A percentile compares a stretch with the other conserved stretches of the same genome.
Conservation (phyloP, 30 jellyfish, hydroid and myxozoan genomes). For the Sanderia malayensis region DNA sequence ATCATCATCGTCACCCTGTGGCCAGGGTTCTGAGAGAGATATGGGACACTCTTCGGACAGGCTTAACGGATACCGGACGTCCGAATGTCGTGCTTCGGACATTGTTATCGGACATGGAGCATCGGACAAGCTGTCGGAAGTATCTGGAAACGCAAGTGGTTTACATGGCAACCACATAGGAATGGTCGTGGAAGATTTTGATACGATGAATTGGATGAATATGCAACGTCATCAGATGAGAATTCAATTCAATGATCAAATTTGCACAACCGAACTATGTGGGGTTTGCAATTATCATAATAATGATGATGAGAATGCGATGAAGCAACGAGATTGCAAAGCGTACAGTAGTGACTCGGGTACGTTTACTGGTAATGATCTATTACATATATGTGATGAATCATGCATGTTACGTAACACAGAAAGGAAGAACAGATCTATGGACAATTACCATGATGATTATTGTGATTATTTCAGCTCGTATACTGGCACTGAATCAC, state of each 20-base stretch:
- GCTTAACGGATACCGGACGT: background rate
- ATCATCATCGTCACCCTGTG: background rate
- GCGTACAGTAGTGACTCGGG: constrained; percentile 54
- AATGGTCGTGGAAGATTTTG: no score
- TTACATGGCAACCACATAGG: no score
- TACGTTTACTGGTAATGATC: constrained; percentile 49
- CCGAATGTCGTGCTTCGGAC: background rate
- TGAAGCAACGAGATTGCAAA: background rate
- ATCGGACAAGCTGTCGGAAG: background rate
- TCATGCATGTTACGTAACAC: no score
- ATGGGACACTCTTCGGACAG: background rate
- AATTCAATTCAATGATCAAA: background rate
- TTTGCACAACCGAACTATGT: background rate
- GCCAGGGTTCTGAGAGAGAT: background rate
- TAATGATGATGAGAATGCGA: background rate
- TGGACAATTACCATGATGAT: no score
- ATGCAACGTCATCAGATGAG: no score
- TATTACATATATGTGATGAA: constrained; percentile 13
- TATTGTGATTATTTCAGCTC: no score
- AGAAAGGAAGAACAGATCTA: no score
- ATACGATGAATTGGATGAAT: background rate
- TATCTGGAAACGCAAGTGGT: background rate
- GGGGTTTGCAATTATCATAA: background rate
- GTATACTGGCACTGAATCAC: no score
- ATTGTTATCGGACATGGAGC: background rate